phyloP scores from a whole-genome alignment of 2,888 invertebrate species.

The Drosophila villosipedis region DNA sequence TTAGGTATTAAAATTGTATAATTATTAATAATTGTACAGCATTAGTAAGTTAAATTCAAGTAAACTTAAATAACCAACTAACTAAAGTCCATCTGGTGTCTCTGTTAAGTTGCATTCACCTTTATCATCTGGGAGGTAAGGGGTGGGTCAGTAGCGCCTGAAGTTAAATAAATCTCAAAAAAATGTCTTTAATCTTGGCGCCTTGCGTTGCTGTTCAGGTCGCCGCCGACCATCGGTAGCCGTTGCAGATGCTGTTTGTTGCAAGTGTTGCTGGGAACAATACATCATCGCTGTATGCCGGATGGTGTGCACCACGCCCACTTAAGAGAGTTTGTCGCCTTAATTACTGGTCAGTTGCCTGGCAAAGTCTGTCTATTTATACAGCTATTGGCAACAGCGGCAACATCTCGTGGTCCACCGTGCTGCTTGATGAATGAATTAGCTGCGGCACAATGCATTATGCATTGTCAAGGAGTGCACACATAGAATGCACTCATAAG shows the following conservation, averaged over 20 bases:
- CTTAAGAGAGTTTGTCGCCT: constrained; percentile 77
- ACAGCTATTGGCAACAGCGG: constrained; percentile 50
- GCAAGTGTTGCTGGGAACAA: constrained; percentile 41
- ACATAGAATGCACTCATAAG: constrained; percentile 55
- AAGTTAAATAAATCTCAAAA: constrained; percentile 74
- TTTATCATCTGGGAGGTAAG: background rate
- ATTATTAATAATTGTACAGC: background rate
- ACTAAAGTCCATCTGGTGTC: constrained; percentile 1
- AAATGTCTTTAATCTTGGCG: constrained; percentile 80
- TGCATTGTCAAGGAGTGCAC: constrained; percentile 74
- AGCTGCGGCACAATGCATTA: constrained; percentile 40
- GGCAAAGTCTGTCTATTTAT: constrained; percentile 59
- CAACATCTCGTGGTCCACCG: constrained; percentile 40
- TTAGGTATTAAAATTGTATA: background rate
- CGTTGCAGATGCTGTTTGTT: constrained; percentile 24
- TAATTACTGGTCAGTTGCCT: constrained; percentile 69
- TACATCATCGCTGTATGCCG: constrained; percentile 65
- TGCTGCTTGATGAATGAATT: constrained; percentile 68
- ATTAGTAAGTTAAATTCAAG: constrained; percentile 1
- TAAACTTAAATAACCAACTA: background rate
- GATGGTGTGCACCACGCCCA: constrained; percentile 69
- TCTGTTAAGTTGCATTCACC: constrained; percentile 13
- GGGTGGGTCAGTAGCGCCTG: constrained; percentile 65
- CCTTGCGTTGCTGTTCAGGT: constrained; percentile 43
- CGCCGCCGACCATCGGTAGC: constrained; percentile 37